These are phyloP conservation scores for Galago senegalensis DNA, from an alignment of 2,797 vertebrate species.

Conservation along the genomic window DNA sequence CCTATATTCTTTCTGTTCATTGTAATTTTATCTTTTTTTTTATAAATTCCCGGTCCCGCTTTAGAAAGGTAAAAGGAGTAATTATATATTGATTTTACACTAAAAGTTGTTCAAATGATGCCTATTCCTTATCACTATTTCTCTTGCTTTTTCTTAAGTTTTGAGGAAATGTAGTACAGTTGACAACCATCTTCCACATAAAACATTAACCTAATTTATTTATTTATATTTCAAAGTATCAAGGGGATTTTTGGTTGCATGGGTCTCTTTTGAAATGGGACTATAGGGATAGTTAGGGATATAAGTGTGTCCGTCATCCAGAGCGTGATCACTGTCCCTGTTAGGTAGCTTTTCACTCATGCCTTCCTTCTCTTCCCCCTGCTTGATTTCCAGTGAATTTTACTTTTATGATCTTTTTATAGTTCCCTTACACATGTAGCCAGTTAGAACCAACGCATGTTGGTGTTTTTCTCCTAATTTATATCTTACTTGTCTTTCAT, in stretches of 20 bases:
- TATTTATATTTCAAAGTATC: too few species aligned
- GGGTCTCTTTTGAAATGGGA: too few species aligned
- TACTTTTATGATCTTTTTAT: not conserved
- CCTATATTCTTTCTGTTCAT: not conserved
- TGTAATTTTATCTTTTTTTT: not conserved
- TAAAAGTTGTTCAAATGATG: conserved; percentile 27
- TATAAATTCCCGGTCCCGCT: too few species aligned
- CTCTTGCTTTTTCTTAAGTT: conserved; percentile 18
- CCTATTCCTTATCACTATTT: not conserved
- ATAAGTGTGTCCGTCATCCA: too few species aligned
- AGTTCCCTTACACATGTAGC: not conserved
- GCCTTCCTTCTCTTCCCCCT: too few species aligned
- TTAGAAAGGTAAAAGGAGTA: too few species aligned
- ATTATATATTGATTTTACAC: not conserved
- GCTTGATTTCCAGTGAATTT: too few species aligned
- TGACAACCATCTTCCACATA: not conserved
- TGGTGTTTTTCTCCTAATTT: not conserved
- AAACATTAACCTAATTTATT: not conserved
- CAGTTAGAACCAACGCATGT: not conserved
- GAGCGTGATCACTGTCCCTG: too few species aligned
- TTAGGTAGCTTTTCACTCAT: too few species aligned
- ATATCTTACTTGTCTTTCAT: not conserved
- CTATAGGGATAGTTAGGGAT: too few species aligned
- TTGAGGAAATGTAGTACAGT: conserved; percentile 12
- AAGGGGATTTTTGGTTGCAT: too few species aligned